Evolutionary conservation across 2,113 vertebrate genomes (phyloP).

Genomic region (Neoarius graeffei): DNA sequence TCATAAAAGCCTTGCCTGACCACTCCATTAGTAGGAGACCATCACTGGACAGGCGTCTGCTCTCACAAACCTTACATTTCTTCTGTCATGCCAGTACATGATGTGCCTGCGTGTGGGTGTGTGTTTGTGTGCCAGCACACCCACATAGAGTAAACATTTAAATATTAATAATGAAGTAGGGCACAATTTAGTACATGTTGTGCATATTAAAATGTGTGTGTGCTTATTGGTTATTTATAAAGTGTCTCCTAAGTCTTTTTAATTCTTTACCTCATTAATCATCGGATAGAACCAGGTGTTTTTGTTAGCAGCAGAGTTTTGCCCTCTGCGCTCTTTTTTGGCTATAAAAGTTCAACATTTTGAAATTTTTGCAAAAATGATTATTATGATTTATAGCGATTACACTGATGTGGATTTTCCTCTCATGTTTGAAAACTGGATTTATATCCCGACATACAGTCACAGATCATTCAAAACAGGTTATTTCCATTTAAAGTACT

Average conservation of each 20-base stretch:
- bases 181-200: neutral
- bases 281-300: neutral
- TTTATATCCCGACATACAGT: neutral
- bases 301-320: neutral
- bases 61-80: constrained; percentile 7
- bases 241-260: neutral
- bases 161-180: neutral
- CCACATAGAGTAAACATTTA: neutral
- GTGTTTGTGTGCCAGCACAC: neutral
- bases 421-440: neutral
- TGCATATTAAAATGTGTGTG: neutral
- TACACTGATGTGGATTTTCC: no score
- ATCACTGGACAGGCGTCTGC: constrained; percentile 34
- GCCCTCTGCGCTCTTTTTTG: neutral
- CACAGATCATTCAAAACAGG: neutral
- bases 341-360: neutral
- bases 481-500: neutral
- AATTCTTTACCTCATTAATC: neutral
- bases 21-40: constrained; percentile 14
- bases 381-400: no score
- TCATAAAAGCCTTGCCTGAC: constrained; percentile 51
- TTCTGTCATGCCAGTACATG: neutral
- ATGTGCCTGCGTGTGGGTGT: neutral
- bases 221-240: neutral
- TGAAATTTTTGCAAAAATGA: neutral